Conservation (phyloP, 2,797 vertebrate species). For the Ptychadena robeensis region DNA sequence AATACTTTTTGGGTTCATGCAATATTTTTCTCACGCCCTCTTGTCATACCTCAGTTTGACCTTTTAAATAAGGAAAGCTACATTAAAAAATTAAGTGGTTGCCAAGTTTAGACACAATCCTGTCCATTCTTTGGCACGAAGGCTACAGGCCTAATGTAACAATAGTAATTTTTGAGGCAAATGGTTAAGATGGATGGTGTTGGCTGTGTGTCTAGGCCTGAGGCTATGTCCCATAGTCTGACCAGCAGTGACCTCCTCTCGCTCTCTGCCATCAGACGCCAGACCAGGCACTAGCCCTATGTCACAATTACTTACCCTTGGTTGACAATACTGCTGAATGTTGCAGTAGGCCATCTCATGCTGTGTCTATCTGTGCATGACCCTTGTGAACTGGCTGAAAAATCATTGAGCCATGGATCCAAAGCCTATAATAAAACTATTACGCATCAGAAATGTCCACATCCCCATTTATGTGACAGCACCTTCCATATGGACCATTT, state of each 20-base stretch:
- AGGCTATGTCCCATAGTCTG: constrained; percentile 79
- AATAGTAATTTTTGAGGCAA: constrained; percentile 63
- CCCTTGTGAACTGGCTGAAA: constrained; percentile 69
- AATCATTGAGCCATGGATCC: constrained; percentile 68
- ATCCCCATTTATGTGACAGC: background rate
- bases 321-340: constrained; percentile 75
- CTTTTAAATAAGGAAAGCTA: constrained; percentile 25
- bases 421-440: constrained; percentile 52
- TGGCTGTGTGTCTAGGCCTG: constrained; percentile 73
- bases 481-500: constrained; percentile 42
- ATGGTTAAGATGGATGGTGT: constrained; percentile 80
- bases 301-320: constrained; percentile 71
- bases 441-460: constrained; percentile 15
- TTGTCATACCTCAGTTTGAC: constrained; percentile 46
- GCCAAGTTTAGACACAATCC: constrained; percentile 64
- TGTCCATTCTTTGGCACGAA: constrained; percentile 64
- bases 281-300: constrained; percentile 68
- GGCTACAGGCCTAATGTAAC: constrained; percentile 55
- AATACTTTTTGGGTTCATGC: constrained; percentile 34
- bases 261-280: constrained; percentile 49
- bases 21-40: constrained; percentile 53
- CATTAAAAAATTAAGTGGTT: constrained; percentile 39
- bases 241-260: constrained; percentile 74
- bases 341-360: constrained; percentile 74
- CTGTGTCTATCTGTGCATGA: constrained; percentile 74